These are phyloP conservation scores for Paramuricea clavata DNA, from an alignment of 92 coral and sea anemone species.

Conservation along the genomic window DNA sequence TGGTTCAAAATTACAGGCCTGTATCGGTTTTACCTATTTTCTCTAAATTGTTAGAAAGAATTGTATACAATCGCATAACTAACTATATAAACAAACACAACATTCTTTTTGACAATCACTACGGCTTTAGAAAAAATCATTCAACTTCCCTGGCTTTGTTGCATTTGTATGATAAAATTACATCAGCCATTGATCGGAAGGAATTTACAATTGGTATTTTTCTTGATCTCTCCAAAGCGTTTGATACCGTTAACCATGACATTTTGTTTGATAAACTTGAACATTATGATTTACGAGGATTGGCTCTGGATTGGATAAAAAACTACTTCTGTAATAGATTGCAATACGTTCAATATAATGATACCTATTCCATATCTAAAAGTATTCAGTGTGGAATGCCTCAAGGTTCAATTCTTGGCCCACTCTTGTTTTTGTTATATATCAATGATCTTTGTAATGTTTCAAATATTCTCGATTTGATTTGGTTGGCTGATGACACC, in stretches of 20 bases:
- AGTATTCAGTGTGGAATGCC: background rate
- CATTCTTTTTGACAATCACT: too few species aligned
- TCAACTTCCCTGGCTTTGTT: too few species aligned
- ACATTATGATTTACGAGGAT: background rate
- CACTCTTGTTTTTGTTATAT: background rate
- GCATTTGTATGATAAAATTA: too few species aligned
- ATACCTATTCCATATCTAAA: background rate
- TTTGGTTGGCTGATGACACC: slow-evolving; percentile 11
- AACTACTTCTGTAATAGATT: background rate
- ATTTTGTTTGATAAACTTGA: background rate
- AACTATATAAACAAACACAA: too few species aligned
- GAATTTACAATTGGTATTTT: too few species aligned
- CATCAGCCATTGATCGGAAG: too few species aligned
- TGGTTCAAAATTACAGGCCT: too few species aligned
- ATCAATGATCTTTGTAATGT: background rate
- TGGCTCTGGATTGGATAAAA: background rate
- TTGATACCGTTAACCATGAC: background rate
- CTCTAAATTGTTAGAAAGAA: too few species aligned
- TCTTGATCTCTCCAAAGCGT: too few species aligned
- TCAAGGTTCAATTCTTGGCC: background rate
- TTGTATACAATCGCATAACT: too few species aligned
- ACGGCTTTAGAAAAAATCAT: too few species aligned
- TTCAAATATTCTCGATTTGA: background rate
- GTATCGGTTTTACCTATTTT: too few species aligned
- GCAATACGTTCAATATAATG: background rate